These are phyloP conservation scores for Temnothorax longispinosus DNA, from an alignment of 1,140 invertebrate species.

Conservation along the genomic window DNA sequence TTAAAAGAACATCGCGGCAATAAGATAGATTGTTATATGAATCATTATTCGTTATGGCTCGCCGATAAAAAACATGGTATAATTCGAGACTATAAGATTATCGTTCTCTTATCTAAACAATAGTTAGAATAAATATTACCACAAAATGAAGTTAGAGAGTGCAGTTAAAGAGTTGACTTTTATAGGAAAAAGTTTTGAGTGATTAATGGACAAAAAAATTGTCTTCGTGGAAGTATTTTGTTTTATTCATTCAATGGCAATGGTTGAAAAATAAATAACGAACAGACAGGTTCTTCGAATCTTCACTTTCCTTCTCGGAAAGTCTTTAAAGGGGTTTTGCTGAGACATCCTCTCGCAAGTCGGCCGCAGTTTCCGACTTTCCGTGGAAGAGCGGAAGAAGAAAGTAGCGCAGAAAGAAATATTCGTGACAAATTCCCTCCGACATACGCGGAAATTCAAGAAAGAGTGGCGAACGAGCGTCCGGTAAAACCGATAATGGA, in stretches of 20 bases:
- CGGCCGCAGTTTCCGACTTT: neutral
- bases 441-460: neutral
- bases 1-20: neutral
- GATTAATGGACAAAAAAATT: neutral
- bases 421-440: neutral
- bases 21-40: slow-evolving; percentile 29
- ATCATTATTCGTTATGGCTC: slow-evolving; percentile 54
- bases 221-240: neutral
- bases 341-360: neutral
- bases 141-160: neutral
- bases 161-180: neutral
- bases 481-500: slow-evolving; percentile 22
- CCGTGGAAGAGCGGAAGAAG: neutral
- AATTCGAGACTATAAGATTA: neutral
- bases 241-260: neutral
- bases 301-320: neutral
- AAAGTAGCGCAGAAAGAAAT: neutral
- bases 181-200: neutral
- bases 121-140: neutral
- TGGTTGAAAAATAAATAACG: neutral
- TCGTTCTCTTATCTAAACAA: neutral
- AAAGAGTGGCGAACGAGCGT: neutral
- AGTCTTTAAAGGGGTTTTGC: neutral
- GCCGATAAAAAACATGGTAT: neutral
- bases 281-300: neutral